Evolutionary conservation across 2,113 vertebrate genomes (phyloP).

Genomic region (Scortum barcoo): DNA sequence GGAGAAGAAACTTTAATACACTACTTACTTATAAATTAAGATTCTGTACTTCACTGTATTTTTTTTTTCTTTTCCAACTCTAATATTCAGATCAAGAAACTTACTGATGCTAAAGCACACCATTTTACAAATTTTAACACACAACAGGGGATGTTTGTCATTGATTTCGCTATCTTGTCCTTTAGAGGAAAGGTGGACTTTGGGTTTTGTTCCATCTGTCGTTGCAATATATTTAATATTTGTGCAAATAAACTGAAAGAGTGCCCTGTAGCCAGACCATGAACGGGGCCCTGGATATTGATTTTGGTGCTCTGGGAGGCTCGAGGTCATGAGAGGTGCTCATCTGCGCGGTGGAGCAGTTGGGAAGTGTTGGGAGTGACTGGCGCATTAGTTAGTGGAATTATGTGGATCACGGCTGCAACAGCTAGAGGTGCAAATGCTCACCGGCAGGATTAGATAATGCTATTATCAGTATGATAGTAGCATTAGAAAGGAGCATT

Average conservation of each 20-base stretch:
- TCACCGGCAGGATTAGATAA: constrained; percentile 84
- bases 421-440: constrained; percentile 77
- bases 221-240: background rate
- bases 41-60: background rate
- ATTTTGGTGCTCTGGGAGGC: constrained; percentile 35
- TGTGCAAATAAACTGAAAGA: constrained; percentile 26
- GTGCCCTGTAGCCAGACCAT: constrained; percentile 3
- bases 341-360: constrained; percentile 63
- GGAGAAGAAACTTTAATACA: background rate
- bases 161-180: background rate
- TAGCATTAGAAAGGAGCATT: constrained; percentile 84
- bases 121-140: background rate
- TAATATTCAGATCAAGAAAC: background rate
- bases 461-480: constrained; percentile 84
- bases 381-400: constrained; percentile 85
- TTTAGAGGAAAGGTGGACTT: background rate
- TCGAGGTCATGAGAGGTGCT: constrained; percentile 68
- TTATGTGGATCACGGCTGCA: constrained; percentile 82
- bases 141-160: background rate
- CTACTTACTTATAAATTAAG: background rate
- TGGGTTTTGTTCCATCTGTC: background rate
- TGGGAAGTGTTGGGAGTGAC: constrained; percentile 68
- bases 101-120: background rate
- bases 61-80: background rate
- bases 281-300: constrained; percentile 38